Evolutionary conservation across 2,888 invertebrate genomes (phyloP), one percentile per base, ranked within the genome.

Genomic region (Hypena proboscidalis): DNA sequence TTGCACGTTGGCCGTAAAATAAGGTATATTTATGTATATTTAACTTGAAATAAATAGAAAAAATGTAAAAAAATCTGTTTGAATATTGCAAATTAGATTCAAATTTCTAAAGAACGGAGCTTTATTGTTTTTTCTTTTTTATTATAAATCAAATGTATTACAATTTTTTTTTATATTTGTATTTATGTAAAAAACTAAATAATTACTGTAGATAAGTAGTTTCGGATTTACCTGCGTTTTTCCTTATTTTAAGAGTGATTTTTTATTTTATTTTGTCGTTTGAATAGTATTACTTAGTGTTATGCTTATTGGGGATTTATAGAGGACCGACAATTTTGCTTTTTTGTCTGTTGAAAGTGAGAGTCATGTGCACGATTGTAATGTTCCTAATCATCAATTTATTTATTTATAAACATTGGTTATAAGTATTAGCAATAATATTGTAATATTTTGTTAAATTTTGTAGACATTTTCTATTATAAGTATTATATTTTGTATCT

Each of bases 1-100:
- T 75, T 78, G 80, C 85, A 81, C 81, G 78, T 84, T 83, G 86
- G 83, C 83, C 68, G 73, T 83, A 76, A 77, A 69, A 64, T 60
- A 67, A 62, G 70, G 70, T 69, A 69, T 78, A 77, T 73, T 65
- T 77, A 78, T 73, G 71, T 74, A 74, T 74, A 78, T 71, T 70
- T 70, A 75, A 68, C 58, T 70, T 59, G 52, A 63, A 59, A 66
- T 62, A 68, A 67, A 67, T 56, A 53, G 66, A 72, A 68, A 67
- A 61, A 63, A 52, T 47, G 47, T 56, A 63, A 63, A 63, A 61
- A 64, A 58, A 62, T 51, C 67, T 56, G 63, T 63, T 70, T 63
- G 59, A 66, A 55, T 58, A 67, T 69, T 46, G 64, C 63, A 68
- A 72, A 68, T 69, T 77, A 81, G 77, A 76, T 75, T 67, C 65